These are phyloP conservation scores for Limnephilus lunatus DNA, from an alignment of 2,888 invertebrate species.

Conservation along the genomic window DNA sequence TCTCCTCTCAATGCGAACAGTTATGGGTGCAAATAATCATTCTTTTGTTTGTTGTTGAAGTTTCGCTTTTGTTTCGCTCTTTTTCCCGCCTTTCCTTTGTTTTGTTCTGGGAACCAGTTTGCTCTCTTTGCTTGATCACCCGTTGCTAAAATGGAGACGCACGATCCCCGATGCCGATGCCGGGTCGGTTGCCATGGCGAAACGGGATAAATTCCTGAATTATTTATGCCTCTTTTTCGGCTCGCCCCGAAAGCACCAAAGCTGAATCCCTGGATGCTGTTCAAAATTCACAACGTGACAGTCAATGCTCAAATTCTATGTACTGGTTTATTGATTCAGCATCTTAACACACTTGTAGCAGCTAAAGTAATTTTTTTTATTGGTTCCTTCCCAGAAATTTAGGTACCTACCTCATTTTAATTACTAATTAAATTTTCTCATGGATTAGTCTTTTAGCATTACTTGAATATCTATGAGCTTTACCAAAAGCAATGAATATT, in stretches of 20 bases:
- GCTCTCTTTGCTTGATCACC: constrained; percentile 34
- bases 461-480: background rate
- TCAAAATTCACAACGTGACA: background rate
- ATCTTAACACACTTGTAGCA: background rate
- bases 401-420: background rate
- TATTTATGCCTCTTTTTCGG: constrained; percentile 59
- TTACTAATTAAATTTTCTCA: background rate
- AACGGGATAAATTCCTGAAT: constrained; percentile 62
- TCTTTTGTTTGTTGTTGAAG: constrained; percentile 34
- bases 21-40: constrained; percentile 15
- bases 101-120: constrained; percentile 38
- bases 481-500: background rate
- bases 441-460: background rate
- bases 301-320: background rate
- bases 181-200: constrained; percentile 59
- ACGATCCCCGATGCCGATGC: constrained; percentile 19
- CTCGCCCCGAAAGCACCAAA: constrained; percentile 8
- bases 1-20: background rate
- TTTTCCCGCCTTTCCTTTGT: constrained; percentile 49
- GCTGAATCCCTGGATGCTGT: background rate
- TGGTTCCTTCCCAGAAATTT: no score
- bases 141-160: constrained; percentile 42
- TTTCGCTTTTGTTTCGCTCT: constrained; percentile 50
- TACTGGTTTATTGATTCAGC: background rate
- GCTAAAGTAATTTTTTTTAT: background rate